Conservation (phyloP, 2,113 vertebrate genomes). For the Empidonax traillii region DNA sequence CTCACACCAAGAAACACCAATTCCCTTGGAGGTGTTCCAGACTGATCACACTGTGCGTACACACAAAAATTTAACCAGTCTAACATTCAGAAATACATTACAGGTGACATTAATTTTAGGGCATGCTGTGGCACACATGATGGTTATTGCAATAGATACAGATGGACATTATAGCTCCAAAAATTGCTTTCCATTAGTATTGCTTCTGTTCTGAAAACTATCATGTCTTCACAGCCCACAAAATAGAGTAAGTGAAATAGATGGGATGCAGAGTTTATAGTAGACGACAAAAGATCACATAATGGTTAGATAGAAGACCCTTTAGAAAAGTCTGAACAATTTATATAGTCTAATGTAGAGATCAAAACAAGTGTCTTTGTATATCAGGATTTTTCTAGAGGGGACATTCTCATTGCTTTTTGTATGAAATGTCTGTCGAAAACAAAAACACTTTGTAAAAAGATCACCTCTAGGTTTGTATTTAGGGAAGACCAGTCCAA, state of each 20-base stretch:
- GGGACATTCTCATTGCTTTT: not conserved
- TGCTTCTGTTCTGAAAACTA: not conserved
- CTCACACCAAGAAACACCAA: not conserved
- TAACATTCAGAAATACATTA: not conserved
- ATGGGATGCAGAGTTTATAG: not conserved
- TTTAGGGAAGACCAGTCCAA: not conserved
- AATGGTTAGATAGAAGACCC: not conserved
- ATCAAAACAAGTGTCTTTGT: not conserved
- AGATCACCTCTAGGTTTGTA: not conserved
- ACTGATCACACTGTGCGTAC: not conserved
- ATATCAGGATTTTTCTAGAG: not conserved
- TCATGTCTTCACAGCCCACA: not conserved
- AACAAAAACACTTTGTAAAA: not conserved
- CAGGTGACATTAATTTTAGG: not conserved
- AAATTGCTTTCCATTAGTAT: not conserved
- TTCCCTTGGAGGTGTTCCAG: not conserved
- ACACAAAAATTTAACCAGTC: not conserved
- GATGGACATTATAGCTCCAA: not conserved
- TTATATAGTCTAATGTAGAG: not conserved
- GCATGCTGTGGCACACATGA: not conserved
- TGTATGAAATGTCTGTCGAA: not conserved
- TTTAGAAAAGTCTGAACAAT: not conserved
- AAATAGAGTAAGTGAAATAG: not conserved
- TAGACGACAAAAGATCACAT: not conserved
- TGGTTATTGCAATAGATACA: not conserved